Base-by-base conservation (phyloP, 2,113 vertebrate genomes). In the Oncorhynchus mykiss region DNA sequence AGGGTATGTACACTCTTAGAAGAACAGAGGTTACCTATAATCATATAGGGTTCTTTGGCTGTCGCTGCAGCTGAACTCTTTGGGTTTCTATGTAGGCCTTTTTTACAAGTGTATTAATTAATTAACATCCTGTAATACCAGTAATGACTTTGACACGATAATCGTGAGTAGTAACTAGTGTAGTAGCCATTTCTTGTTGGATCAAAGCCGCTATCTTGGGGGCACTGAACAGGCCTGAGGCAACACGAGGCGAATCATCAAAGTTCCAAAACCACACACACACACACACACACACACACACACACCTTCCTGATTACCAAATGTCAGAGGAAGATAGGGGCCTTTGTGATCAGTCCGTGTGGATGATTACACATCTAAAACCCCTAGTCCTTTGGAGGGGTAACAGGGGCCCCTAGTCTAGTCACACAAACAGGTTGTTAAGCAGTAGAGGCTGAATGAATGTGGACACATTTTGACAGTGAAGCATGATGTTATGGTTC, bases 401-500 rank as follows among this genome's bases (percentile, higher is more conserved):
- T 2, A 70, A 77, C 54, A 67, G 9, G 29, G 57, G 78, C 84
- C 80, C 70, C 59, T 8, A 29, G 68, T 67, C 39, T 60, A 3
- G 78, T 75, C 71, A 45, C 29, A 77, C 83, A 85, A 86, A 80
- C 77, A 62, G 78, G 80, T 80, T 80, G 70, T 87, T 91, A 81
- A 85, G 78, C 45, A 75, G 65, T 67, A 20, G 16, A 62, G 75
- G 66, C 78, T 54, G 81, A 91, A 91, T 87, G 73, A 80, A 87
- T 82, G 82, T 85, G 25, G 82, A 90, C 85, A 71, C 51, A 68
- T 45, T 79, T 80, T 79, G 86, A 89, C 88, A 90, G 76, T 87
- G 86, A 92, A 82, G 82, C 81, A 91, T 88, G 88, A 91, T 87
- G 84, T 88, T 90, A 84, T 90, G 82, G 84, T 91, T 90, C 89